Evolutionary conservation across 1,140 invertebrate genomes (phyloP).

Genomic region (Papilio dardanus): DNA sequence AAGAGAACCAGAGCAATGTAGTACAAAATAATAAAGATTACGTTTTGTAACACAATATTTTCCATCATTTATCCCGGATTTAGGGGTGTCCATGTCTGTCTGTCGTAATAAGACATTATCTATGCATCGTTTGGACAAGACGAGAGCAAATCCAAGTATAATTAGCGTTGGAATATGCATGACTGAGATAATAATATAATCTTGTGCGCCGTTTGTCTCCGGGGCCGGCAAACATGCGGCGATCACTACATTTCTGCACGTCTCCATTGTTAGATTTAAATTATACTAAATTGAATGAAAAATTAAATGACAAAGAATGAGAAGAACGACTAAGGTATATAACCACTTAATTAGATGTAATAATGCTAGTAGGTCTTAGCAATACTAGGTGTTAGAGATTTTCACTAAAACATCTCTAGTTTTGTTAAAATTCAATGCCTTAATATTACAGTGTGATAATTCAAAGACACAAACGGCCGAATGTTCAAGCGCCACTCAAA

Average conservation of each 20-base stretch:
- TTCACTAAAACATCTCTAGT: too few species aligned
- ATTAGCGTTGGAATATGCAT: slow-evolving; percentile 35
- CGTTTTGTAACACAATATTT: neutral
- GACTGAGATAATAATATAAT: slow-evolving; percentile 36
- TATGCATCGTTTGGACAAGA: slow-evolving; percentile 36
- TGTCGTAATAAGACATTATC: slow-evolving; percentile 30
- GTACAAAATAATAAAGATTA: neutral
- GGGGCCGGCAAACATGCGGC: slow-evolving; percentile 19
- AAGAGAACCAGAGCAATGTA: neutral
- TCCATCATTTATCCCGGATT: neutral
- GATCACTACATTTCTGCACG: slow-evolving; percentile 15
- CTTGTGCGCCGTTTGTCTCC: slow-evolving; percentile 3
- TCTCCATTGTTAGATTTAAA: neutral
- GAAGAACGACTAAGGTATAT: too few species aligned
- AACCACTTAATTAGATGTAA: too few species aligned
- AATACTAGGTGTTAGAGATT: too few species aligned
- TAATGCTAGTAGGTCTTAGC: too few species aligned
- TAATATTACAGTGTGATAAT: too few species aligned
- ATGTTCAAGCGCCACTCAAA: too few species aligned
- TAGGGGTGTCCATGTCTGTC: neutral
- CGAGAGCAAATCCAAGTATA: slow-evolving; percentile 35
- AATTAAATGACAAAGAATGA: too few species aligned
- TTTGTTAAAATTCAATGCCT: too few species aligned
- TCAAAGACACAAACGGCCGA: too few species aligned
- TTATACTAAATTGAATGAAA: too few species aligned